Base-by-base conservation (phyloP, 2,888 invertebrate genomes). In the Pterostichus madidus region DNA sequence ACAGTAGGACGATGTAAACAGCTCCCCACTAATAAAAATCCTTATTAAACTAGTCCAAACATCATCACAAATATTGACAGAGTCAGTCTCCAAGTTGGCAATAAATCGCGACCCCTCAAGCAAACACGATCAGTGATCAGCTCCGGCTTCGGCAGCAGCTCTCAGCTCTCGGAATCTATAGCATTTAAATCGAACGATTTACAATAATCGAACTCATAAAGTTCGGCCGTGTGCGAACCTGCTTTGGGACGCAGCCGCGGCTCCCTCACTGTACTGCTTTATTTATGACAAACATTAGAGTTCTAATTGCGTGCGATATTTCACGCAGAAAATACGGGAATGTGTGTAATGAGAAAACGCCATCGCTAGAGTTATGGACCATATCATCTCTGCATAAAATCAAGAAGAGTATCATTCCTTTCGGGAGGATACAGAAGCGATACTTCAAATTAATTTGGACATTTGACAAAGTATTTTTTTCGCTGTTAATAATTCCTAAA, bases 241-340 rank as follows among this genome's bases (percentile, higher is more conserved):
- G 13, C 49, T 5, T 61, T 61, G 15, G 39, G 39, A 39, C 39
- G 39, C 39, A 5, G 73, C 5, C 13, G 73, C 17, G 13, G n/a
- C 44, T 46, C 13, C 44, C 73, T 68, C 44, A 24, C 35, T 73
- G 15, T 39, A 39, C 53, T 32, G 46, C 59, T 59, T 78, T 78
- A 78, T 78, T 78, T 78, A 78, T 78, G 77, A 78, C 77, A 44
- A 46, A 78, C 77, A 78, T 78, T 78, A 78, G 77, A 39, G 77
- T 39, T 59, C 53, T 78, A 78, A 78, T 78, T 78, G 77, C 77
- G 17, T 17, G 17, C 39, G 35, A 78, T 78, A 78, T 56, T 56
- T 78, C 77, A 78, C 77, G 15, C 56, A 53, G 44, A 35, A 76
- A 78, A 59, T 78, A 32, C 77, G 39, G 39, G 39, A 35, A 11